Evolutionary conservation across 2,888 invertebrate genomes (phyloP).

Genomic region (Cheilosia soror): DNA sequence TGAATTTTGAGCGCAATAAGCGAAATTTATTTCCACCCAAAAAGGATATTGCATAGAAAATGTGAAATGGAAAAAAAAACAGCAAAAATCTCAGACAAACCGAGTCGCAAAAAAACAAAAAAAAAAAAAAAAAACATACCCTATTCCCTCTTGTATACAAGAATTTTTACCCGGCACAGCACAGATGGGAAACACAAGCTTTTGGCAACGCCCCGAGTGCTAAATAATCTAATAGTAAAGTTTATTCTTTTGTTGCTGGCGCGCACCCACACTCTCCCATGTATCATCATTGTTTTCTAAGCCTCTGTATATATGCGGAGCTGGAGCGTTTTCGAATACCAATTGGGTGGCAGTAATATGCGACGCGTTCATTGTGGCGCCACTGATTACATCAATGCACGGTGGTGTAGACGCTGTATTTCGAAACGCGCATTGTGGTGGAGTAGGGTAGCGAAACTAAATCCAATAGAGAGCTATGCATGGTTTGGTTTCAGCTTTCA

Average conservation of each 20-base stretch:
- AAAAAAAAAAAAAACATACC: background rate
- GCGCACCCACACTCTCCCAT: slow-evolving; percentile 19
- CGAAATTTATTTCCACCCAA: slow-evolving; percentile 62
- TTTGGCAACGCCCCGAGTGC: slow-evolving; percentile 48
- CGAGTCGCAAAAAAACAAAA: background rate
- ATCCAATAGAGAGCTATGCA: background rate
- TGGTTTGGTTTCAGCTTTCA: slow-evolving; percentile 35
- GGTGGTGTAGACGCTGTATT: slow-evolving; percentile 1
- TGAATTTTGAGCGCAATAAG: slow-evolving; percentile 65
- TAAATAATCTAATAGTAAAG: slow-evolving; percentile 46
- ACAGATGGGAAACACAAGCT: slow-evolving; percentile 26
- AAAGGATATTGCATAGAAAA: slow-evolving; percentile 48
- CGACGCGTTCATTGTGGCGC: slow-evolving; percentile 59
- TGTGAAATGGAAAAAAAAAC: slow-evolving; percentile 27
- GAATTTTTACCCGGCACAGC: slow-evolving; percentile 13
- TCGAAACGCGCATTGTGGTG: slow-evolving; percentile 31
- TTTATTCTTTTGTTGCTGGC: slow-evolving; percentile 40
- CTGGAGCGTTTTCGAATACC: slow-evolving; percentile 5
- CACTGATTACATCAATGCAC: slow-evolving; percentile 61
- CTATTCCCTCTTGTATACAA: background rate
- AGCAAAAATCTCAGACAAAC: background rate
- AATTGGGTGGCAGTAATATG: slow-evolving; percentile 47
- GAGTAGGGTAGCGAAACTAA: background rate
- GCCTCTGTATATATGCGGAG: background rate
- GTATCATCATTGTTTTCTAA: slow-evolving; percentile 37